Conservation (phyloP, 2,888 invertebrate genomes). For the Sinelater perroti region DNA sequence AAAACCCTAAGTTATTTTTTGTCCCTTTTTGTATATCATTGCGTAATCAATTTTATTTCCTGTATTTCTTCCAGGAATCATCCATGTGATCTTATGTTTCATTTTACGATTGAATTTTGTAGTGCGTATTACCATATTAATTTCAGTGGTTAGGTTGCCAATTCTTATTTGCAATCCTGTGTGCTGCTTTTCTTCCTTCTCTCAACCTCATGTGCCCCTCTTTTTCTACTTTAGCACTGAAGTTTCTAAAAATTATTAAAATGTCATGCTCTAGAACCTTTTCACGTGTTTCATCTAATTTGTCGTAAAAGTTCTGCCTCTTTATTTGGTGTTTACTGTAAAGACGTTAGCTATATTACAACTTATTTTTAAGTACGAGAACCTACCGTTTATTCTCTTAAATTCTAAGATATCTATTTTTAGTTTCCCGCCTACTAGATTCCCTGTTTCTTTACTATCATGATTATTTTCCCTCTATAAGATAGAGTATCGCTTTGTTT, state of each 20-base stretch:
- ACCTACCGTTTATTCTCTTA: too few species aligned
- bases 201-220: not conserved
- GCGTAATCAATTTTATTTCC: not conserved
- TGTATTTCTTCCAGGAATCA: too few species aligned
- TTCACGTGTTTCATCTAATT: not conserved
- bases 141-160: not conserved
- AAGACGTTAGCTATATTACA: not conserved
- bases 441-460: not conserved
- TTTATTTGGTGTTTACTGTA: too few species aligned
- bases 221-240: not conserved
- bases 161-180: not conserved
- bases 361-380: not conserved
- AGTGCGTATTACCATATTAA: not conserved
- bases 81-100: too few species aligned
- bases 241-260: not conserved
- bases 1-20: not conserved
- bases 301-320: too few species aligned
- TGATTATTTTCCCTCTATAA: not conserved
- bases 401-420: too few species aligned
- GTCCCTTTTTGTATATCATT: not conserved
- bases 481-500: not conserved
- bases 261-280: not conserved
- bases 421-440: not conserved
- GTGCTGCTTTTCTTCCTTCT: not conserved
- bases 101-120: not conserved